Base-by-base conservation (phyloP, 2,888 invertebrate genomes). In the Trilocha varians region DNA sequence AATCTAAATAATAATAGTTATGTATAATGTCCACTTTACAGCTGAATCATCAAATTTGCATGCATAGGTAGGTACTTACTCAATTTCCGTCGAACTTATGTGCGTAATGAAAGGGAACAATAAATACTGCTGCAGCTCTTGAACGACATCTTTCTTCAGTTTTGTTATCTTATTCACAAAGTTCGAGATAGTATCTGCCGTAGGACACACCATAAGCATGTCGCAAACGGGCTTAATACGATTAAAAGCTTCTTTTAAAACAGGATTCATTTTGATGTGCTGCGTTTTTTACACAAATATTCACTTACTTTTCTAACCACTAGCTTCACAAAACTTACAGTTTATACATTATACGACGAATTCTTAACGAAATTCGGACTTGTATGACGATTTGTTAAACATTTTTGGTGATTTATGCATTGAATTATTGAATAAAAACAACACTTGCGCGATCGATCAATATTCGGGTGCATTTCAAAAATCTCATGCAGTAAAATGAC, bases 161-260 rank as follows among this genome's bases (percentile, higher is more conserved):
- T 65, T 70, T n/a, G 59, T 51, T 4, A 87, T 60, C 14, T 64
- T 49, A 4, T 55, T 46, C 3, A 58, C 57, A 46, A 87, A 76
- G 17, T 70, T 57, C 6, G 52, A 49, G 18, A 87, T 65, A 43
- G 65, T 78, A 18, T 79, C 71, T 16, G 65, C 53, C 16, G 74
- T 71, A 1, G 89, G 88, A 49, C 70, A 61, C 36, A 75, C 68
- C 67, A 87, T 78, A 17, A 89, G 67, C 45, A 70, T 59, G 59
- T 88, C 87, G 51, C 88, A 89, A 14, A 87, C 57, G 14, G 88
- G 87, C 59, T 88, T 89, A 38, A 89, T 69, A 34, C 59, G 60
- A 34, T 62, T 52, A 68, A 84, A 83, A 38, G 71, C 70, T 34
- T 69, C 69, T 54, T 72, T 75, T 39, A 78, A 40, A 43, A 76